Percentiles rank a stretch among this genome's conserved stretches.
These are phyloP conservation scores for Patella vulgata DNA, from an alignment of 1,140 invertebrate genomes.

Conservation along the genomic window DNA sequence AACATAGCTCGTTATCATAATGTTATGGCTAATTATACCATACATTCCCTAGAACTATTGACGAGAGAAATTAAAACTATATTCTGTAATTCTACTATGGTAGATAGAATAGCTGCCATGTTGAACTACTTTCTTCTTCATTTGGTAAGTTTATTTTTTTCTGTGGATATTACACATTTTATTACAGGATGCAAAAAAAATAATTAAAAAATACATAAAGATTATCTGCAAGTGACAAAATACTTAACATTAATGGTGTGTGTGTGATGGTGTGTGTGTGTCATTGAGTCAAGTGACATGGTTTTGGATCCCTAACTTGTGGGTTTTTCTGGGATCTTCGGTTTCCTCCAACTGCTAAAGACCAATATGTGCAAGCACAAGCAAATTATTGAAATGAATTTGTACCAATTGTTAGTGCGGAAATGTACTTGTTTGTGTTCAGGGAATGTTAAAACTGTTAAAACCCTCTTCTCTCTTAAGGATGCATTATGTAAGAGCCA, in stretches of 20 bases:
- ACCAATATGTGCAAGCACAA: too few relatives aligned
- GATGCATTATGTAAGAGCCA: too few relatives aligned
- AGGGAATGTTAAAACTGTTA: too few relatives aligned
- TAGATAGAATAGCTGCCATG: slow-evolving; percentile 93
- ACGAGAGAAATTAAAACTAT: slow-evolving; percentile 85
- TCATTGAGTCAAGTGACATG: too few relatives aligned
- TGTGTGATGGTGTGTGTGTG: not conserved
- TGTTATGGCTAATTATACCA: slow-evolving; percentile 89
- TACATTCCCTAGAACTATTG: slow-evolving; percentile 83
- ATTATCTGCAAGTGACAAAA: too few relatives aligned
- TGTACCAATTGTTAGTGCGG: too few relatives aligned
- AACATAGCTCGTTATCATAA: slow-evolving; percentile 92
- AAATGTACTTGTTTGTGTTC: slow-evolving; percentile 1
- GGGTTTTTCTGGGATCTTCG: not conserved
- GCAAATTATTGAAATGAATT: too few relatives aligned
- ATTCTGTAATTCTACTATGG: slow-evolving; percentile 90
- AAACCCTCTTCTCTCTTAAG: too few relatives aligned
- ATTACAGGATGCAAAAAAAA: not conserved
- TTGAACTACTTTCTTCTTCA: slow-evolving; percentile 93
- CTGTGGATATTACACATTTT: not conserved
- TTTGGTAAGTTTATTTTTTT: slow-evolving; percentile 75
- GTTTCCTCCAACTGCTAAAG: too few relatives aligned
- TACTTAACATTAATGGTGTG: too few relatives aligned
- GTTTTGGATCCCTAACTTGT: too few relatives aligned
- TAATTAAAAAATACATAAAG: too few relatives aligned